Evolutionary conservation across 2,797 vertebrate genomes (phyloP).

Genomic region (Hydrophis major): DNA sequence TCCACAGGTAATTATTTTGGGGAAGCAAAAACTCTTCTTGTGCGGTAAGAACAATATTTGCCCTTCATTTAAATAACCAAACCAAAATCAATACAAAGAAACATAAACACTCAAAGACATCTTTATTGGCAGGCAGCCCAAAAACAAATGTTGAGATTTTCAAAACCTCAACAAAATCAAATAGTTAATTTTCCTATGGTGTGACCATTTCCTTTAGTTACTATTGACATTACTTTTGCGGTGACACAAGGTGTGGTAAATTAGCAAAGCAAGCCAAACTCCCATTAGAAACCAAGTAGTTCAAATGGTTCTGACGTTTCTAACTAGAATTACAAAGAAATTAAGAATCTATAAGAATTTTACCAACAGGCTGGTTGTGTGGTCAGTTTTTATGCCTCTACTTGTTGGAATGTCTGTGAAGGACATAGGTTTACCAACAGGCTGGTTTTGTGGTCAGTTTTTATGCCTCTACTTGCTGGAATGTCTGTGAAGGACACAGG

Average conservation of each 20-base stretch:
- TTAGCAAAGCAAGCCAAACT: constrained; percentile 4
- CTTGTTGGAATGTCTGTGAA: not conserved
- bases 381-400: not conserved
- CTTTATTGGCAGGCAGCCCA: constrained; percentile 36
- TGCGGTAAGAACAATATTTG: not conserved
- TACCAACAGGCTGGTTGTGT: not conserved
- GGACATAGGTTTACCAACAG: not conserved
- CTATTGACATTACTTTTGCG: constrained; percentile 15
- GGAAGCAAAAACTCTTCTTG: not conserved
- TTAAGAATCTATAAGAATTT: not conserved
- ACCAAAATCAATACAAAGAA: not conserved
- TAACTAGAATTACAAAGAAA: not conserved
- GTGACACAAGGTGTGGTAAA: constrained; percentile 19
- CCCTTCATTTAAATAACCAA: not conserved
- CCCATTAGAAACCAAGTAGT: not conserved
- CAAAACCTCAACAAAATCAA: not conserved
- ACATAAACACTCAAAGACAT: not conserved
- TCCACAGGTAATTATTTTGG: not conserved
- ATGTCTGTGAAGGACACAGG: not conserved
- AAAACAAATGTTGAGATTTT: constrained; percentile 42
- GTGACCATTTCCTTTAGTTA: not conserved
- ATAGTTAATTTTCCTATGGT: not conserved
- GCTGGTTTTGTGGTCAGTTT: not conserved
- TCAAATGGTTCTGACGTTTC: not conserved
- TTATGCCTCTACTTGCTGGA: not conserved